phyloP scores from a whole-genome alignment of 2,888 invertebrate species.

The Hylaea fasciaria region DNA sequence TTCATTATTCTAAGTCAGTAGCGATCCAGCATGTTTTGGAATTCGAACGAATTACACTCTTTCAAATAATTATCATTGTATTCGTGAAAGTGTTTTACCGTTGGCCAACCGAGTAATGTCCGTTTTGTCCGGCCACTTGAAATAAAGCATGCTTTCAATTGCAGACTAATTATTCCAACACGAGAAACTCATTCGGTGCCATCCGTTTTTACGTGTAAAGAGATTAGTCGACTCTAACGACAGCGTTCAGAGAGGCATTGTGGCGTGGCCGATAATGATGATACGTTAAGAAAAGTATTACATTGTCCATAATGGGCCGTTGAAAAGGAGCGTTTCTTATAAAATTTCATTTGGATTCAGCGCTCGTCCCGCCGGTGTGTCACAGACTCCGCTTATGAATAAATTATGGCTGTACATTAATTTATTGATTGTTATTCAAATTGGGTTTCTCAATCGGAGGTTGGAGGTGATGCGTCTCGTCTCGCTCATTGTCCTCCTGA shows the following conservation, averaged over 20 bases:
- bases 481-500: conserved; percentile 68
- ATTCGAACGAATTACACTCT: conserved; percentile 67
- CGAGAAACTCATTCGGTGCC: conserved; percentile 81
- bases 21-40: conserved; percentile 45
- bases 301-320: conserved; percentile 72
- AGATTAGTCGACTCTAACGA: conserved; percentile 83
- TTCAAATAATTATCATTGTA: conserved; percentile 75
- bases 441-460: conserved; percentile 83
- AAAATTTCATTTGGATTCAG: conserved; percentile 83
- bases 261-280: conserved; percentile 77
- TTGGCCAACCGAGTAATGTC: conserved; percentile 79
- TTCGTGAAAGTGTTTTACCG: conserved; percentile 82
- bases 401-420: conserved; percentile 81
- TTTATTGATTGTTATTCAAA: conserved; percentile 85
- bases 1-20: conserved; percentile 59
- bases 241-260: conserved; percentile 76
- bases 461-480: conserved; percentile 79
- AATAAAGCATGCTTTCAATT: conserved; percentile 84
- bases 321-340: conserved; percentile 79
- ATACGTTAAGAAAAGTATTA: conserved; percentile 80
- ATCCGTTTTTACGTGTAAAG: conserved; percentile 81
- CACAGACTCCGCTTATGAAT: conserved; percentile 78
- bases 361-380: conserved; percentile 72
- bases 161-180: conserved; percentile 84
- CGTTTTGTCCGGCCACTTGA: conserved; percentile 78